Base-by-base conservation (phyloP, 1,140 invertebrate species). In the Megalonaias nervosa region DNA sequence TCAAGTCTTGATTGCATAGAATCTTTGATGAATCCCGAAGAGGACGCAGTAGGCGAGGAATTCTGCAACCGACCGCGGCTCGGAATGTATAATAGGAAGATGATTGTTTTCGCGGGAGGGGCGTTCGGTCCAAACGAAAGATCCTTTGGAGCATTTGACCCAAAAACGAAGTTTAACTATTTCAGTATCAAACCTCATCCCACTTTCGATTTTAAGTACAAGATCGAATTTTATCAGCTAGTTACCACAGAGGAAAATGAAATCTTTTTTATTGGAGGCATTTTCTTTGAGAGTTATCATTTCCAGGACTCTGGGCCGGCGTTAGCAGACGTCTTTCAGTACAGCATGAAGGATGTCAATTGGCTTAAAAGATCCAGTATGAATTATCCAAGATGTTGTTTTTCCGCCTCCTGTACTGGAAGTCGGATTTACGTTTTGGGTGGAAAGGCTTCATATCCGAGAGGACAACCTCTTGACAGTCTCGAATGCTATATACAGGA, bases 51-150 rank as follows among this genome's bases (percentile, higher is more conserved):
- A 11, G n/a, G 15, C 58, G 11, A 62, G 57, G 59, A 77, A 58
- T 58, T 72, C 55, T 77, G 72, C 59, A 64, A 55, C 1, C 77
- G 66, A n/a, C 82, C 78, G 57, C 64, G 88, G 21, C 68, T 81
- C 26, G 88, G 88, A 21, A 89, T 89, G 88, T 85, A 81, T 73
- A 84, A 79, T 62, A 81, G 78, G 60, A 66, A 79, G 55, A 74
- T 89, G 77, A 74, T 89, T 13, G 71, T 89, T 13, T 89, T 87
- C 81, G 84, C 84, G 60, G 87, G 85, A 11, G 88, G 87, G 16
- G 75, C 82, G 0, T 58, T 70, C 58, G 67, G 67, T 9, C 61
- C 75, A 57, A 62, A 79, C 9, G 75, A 81, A 14, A 26, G 87
- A 12, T 82, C 86, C 0, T 80, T 88, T 23, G 84, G 82, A 14